These are phyloP conservation scores for Girardinichthys multiradiatus DNA, from an alignment of 2,113 vertebrate genomes.

Conservation along the genomic window DNA sequence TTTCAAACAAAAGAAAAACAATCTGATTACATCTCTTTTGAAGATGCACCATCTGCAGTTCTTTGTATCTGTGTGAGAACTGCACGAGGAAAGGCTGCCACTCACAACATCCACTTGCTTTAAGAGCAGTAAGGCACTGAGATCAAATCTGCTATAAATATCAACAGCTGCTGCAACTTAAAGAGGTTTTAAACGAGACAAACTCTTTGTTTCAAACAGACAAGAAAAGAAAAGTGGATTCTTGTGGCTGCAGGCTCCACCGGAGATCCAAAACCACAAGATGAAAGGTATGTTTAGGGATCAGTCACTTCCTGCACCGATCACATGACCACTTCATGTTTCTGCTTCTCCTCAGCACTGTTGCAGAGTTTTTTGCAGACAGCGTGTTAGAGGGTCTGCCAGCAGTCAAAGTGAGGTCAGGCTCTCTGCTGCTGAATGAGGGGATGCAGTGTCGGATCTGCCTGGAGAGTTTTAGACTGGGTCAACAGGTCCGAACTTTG, in stretches of 20 bases:
- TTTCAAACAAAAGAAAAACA: too few species aligned
- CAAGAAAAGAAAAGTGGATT: slow-evolving; percentile 76
- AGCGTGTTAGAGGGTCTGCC: slow-evolving; percentile 62
- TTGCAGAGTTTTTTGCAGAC: slow-evolving; percentile 53
- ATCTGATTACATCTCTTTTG: not conserved
- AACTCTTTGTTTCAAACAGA: slow-evolving; percentile 56
- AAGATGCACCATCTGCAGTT: slow-evolving; percentile 75
- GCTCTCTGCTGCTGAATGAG: slow-evolving; percentile 72
- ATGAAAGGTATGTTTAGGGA: slow-evolving; percentile 42
- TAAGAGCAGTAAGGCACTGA: slow-evolving; percentile 65
- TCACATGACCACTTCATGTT: not conserved
- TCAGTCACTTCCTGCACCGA: not conserved
- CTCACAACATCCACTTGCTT: slow-evolving; percentile 65
- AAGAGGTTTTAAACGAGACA: not conserved
- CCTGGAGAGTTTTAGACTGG: slow-evolving; percentile 73
- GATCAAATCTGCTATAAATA: not conserved
- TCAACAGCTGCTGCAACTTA: not conserved
- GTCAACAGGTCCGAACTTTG: slow-evolving; percentile 71
- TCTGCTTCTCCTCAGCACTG: not conserved
- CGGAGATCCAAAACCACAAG: slow-evolving; percentile 7
- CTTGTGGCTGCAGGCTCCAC: slow-evolving; percentile 25
- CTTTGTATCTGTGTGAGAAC: slow-evolving; percentile 77
- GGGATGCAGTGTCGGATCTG: slow-evolving; percentile 82
- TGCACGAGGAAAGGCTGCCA: slow-evolving; percentile 68
- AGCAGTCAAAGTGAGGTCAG: slow-evolving; percentile 58